Evolutionary conservation across 2,797 vertebrate species (phyloP).

Genomic region (Xenops minutus): DNA sequence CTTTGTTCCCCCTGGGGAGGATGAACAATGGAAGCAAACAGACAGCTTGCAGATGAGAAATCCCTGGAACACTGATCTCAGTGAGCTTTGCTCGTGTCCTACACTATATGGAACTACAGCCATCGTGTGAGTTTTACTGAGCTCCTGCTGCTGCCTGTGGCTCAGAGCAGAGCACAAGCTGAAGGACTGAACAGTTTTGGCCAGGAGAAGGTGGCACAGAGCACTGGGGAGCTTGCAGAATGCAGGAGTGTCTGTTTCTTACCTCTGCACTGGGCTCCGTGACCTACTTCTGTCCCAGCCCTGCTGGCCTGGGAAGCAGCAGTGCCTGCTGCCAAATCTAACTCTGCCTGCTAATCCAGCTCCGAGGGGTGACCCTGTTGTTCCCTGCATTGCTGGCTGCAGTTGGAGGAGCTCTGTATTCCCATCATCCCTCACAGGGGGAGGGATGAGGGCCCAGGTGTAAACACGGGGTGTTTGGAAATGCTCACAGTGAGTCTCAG

Average conservation of each 20-base stretch:
- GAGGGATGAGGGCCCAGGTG: not conserved
- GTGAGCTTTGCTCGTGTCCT: not conserved
- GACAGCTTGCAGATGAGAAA: not conserved
- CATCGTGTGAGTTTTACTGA: rapidly evolving
- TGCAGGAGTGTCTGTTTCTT: not conserved
- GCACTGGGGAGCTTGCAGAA: not conserved
- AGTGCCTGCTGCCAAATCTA: not conserved
- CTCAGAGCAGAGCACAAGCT: not conserved
- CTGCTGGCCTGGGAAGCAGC: not conserved
- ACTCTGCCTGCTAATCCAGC: not conserved
- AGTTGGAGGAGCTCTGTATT: not conserved
- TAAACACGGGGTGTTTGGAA: not conserved
- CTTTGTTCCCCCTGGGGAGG: not conserved
- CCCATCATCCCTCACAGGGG: not conserved
- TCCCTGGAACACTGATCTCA: not conserved
- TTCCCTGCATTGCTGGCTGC: not conserved
- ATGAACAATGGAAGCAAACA: not conserved
- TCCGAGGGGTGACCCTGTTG: not conserved
- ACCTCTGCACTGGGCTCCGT: not conserved
- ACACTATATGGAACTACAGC: rapidly evolving
- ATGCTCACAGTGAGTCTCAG: not conserved
- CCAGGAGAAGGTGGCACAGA: not conserved
- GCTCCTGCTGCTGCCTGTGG: not conserved
- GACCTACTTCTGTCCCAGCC: conserved; percentile 16
- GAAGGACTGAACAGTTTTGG: not conserved